Percentiles rank a stretch among this genome's conserved stretches.
Conservation (phyloP, 2,113 vertebrate genomes). For the Pelodiscus sinensis region DNA sequence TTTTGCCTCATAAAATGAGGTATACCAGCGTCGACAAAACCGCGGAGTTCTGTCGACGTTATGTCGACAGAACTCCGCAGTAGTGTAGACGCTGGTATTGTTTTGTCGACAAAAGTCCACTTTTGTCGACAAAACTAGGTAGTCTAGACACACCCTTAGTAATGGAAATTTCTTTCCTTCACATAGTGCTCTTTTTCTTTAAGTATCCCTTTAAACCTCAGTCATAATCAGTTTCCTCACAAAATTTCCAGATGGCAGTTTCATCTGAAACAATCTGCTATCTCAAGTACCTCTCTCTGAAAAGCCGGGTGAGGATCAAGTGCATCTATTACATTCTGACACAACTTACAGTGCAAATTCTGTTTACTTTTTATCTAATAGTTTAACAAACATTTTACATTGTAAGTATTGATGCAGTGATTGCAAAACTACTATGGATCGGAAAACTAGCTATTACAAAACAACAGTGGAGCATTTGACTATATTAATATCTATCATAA, state of each 20-base stretch:
- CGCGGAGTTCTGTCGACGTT: no score
- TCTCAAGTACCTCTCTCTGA: conserved; percentile 17
- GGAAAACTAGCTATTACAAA: conserved; percentile 56
- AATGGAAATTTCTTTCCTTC: not conserved
- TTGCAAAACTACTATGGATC: conserved; percentile 35
- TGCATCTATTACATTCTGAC: conserved; percentile 52
- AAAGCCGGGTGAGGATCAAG: conserved; percentile 43
- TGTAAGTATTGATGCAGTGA: conserved; percentile 15
- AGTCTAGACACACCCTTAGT: no score
- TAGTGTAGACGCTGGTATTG: no score
- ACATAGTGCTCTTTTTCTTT: not conserved
- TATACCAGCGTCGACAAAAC: no score
- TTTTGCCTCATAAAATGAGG: no score
- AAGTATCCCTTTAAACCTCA: conserved; percentile 31
- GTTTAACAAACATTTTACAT: conserved; percentile 41
- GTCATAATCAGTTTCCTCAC: conserved; percentile 47
- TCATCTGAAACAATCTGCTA: conserved; percentile 52
- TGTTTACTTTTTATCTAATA: conserved; percentile 56
- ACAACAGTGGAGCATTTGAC: conserved; percentile 31
- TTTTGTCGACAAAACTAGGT: no score
- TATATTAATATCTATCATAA: not conserved
- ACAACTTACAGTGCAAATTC: conserved; percentile 15
- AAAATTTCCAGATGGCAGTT: conserved; percentile 63
- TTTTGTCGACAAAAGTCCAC: no score
- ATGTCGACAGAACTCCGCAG: no score